These are phyloP conservation scores for Oegoconia quadripuncta DNA, from an alignment of 2,888 invertebrate species.

Conservation along the genomic window DNA sequence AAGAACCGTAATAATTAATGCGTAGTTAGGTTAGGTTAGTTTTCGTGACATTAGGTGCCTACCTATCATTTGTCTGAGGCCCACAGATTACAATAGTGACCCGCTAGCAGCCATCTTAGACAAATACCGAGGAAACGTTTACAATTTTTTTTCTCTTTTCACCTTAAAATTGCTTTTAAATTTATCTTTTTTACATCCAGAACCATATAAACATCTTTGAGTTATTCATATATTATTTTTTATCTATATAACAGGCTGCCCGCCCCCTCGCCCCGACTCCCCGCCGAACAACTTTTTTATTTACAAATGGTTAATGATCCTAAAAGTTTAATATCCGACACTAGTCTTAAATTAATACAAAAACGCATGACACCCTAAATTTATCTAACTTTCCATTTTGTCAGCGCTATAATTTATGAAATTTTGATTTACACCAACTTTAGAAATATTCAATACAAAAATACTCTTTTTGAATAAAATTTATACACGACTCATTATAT, in stretches of 20 bases:
- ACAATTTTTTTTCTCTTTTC: slow-evolving; percentile 58
- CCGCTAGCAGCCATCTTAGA: slow-evolving; percentile 69
- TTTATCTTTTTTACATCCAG: slow-evolving; percentile 77
- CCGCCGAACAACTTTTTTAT: slow-evolving; percentile 70
- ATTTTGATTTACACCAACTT: slow-evolving; percentile 81
- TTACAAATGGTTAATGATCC: slow-evolving; percentile 86
- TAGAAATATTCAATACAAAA: slow-evolving; percentile 81
- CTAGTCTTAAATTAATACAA: slow-evolving; percentile 81
- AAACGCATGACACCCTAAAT: slow-evolving; percentile 77
- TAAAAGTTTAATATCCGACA: slow-evolving; percentile 82
- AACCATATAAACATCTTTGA: slow-evolving; percentile 80
- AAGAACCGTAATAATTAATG: slow-evolving; percentile 76
- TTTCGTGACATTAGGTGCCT: slow-evolving; percentile 61
- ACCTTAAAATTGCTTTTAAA: slow-evolving; percentile 70
- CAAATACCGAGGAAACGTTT: slow-evolving; percentile 74
- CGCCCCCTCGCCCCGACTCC: slow-evolving; percentile 49
- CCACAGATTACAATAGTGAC: slow-evolving; percentile 77
- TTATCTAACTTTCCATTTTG: slow-evolving; percentile 74
- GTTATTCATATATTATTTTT: slow-evolving; percentile 75
- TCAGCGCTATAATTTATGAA: slow-evolving; percentile 79
- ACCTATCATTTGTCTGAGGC: slow-evolving; percentile 68
- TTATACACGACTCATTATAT: slow-evolving; percentile 75
- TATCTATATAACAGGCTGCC: slow-evolving; percentile 70
- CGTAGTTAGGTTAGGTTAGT: slow-evolving; percentile 74
- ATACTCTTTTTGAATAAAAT: slow-evolving; percentile 80